Percentiles rank a stretch among this genome's conserved stretches.
phyloP scores from a whole-genome alignment of 2,113 vertebrate genomes.

The Rhabdomys dilectus region DNA sequence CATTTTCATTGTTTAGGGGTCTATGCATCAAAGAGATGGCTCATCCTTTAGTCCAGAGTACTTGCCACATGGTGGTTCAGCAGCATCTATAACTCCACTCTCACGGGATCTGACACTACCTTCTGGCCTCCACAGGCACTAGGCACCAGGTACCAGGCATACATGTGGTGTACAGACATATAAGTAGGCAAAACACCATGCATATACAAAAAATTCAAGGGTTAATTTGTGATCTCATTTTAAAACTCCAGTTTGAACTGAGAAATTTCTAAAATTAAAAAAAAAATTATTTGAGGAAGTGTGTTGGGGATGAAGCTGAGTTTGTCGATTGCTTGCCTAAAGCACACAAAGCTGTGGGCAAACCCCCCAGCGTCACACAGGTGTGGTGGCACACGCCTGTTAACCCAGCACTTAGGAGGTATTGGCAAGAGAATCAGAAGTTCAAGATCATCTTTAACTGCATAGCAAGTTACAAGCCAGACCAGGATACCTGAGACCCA shows the following conservation, averaged over 20 bases:
- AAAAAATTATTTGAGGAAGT: neutral
- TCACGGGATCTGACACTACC: too few relatives aligned
- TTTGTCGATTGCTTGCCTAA: too few relatives aligned
- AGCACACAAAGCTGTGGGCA: neutral
- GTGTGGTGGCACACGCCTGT: too few relatives aligned
- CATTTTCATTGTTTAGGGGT: too few relatives aligned
- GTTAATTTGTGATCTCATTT: constrained; percentile 35
- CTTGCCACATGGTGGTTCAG: too few relatives aligned
- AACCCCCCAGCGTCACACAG: neutral
- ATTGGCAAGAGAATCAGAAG: too few relatives aligned
- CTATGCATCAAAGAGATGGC: too few relatives aligned
- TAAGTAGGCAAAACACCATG: neutral
- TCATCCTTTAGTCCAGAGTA: too few relatives aligned
- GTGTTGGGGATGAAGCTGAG: neutral
- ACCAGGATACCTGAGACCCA: neutral
- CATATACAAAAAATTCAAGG: neutral
- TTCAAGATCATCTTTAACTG: neutral
- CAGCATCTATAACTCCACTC: too few relatives aligned
- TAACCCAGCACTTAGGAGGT: too few relatives aligned
- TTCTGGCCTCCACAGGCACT: too few relatives aligned
- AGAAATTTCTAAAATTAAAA: constrained; percentile 4
- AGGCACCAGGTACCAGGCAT: neutral
- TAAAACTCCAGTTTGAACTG: constrained; percentile 79
- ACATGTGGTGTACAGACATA: neutral
- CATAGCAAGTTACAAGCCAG: too few relatives aligned